Conservation (phyloP, 2,888 invertebrate genomes). For the Callosobruchus maculatus region DNA sequence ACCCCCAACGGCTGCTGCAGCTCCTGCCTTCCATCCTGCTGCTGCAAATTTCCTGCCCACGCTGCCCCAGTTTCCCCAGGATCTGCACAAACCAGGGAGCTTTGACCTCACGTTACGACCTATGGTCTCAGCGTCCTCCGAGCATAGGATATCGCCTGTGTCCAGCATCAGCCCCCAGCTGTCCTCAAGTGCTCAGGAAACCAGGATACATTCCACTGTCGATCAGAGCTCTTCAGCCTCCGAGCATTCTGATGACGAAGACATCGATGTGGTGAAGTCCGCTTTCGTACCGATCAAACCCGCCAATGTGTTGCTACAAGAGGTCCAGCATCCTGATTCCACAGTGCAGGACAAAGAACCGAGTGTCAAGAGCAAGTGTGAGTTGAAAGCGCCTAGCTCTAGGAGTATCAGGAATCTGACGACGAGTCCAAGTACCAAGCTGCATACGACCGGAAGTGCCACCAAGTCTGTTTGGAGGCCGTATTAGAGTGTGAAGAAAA, state of each 20-base stretch:
- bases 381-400: conserved; percentile 61
- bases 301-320: conserved; percentile 56
- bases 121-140: conserved; percentile 40
- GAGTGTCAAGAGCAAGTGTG: conserved; percentile 41
- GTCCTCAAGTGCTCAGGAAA: conserved; percentile 48
- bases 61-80: conserved; percentile 20
- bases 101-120: conserved; percentile 35
- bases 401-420: conserved; percentile 53
- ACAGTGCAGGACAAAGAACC: conserved; percentile 54
- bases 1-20: conserved; percentile 26
- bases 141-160: conserved; percentile 53
- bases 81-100: conserved; percentile 33
- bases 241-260: conserved; percentile 67
- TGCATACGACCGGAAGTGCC: conserved; percentile 46
- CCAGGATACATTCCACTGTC: conserved; percentile 60
- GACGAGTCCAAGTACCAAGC: conserved; percentile 54
- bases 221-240: conserved; percentile 54
- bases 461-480: conserved; percentile 74
- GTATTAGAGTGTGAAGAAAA: conserved; percentile 56
- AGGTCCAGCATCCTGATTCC: conserved; percentile 57
- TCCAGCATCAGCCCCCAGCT: conserved; percentile 56
- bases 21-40: conserved; percentile 34
- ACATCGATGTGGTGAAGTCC: conserved; percentile 72
- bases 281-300: conserved; percentile 68
- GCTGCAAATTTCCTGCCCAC: conserved; percentile 28